Evolutionary conservation across 2,113 vertebrate species (phyloP).

Genomic region (Lophochroa leadbeateri): DNA sequence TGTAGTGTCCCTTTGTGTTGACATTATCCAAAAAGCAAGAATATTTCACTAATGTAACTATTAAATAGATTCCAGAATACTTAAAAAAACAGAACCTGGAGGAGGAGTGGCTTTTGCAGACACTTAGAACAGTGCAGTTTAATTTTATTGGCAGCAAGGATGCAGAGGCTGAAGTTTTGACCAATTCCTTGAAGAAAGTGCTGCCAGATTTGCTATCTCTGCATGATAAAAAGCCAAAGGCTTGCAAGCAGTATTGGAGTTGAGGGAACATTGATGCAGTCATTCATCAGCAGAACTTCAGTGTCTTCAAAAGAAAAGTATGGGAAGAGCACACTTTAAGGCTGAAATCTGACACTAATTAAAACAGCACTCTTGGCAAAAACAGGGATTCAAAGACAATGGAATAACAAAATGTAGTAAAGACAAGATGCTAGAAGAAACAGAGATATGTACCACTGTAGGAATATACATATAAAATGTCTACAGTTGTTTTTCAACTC

Average conservation of each 20-base stretch:
- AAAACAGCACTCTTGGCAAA: constrained; percentile 52
- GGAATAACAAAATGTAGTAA: background rate
- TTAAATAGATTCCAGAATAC: background rate
- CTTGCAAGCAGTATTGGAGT: constrained; percentile 25
- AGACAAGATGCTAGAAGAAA: background rate
- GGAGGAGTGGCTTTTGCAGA: background rate
- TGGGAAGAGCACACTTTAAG: background rate
- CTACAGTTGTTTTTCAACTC: background rate
- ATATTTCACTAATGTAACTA: background rate
- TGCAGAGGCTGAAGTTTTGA: constrained; percentile 24
- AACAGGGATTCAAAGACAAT: background rate
- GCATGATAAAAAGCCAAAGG: constrained; percentile 33
- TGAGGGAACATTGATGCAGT: background rate
- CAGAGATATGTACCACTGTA: background rate
- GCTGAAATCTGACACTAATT: constrained; percentile 52
- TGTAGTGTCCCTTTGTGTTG: background rate
- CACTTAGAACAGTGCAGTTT: background rate
- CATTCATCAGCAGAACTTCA: constrained; percentile 25
- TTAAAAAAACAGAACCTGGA: background rate
- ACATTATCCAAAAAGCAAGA: background rate
- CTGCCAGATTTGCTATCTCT: background rate
- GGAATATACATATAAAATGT: background rate
- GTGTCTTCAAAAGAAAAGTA: background rate
- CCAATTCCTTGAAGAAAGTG: background rate
- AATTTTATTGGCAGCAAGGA: constrained; percentile 9